Conservation (phyloP, 2,113 vertebrate genomes). For the Gnathonemus longibarbis region DNA sequence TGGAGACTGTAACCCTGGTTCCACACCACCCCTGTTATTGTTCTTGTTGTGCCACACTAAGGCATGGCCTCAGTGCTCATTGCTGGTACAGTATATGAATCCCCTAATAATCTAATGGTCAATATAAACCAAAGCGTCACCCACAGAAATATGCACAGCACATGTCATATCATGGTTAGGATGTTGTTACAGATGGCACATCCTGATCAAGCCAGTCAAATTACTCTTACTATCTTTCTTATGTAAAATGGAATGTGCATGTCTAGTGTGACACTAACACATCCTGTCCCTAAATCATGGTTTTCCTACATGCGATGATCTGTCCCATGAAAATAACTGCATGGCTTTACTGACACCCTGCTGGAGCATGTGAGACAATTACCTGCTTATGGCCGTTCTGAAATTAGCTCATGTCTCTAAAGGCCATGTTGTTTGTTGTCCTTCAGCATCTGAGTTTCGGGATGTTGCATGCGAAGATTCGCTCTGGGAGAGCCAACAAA, state of each 20-base stretch:
- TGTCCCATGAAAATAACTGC: neutral
- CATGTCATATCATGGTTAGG: neutral
- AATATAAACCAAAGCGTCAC: neutral
- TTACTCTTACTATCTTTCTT: neutral
- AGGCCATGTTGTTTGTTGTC: neutral
- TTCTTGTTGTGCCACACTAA: neutral
- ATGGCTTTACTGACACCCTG: neutral
- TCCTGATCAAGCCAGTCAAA: neutral
- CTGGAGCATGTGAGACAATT: neutral
- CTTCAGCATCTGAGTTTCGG: neutral
- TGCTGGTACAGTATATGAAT: neutral
- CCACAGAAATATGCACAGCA: neutral
- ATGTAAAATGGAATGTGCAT: neutral
- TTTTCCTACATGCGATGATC: neutral
- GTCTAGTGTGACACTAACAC: neutral
- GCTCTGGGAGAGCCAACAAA: neutral
- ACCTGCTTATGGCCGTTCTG: neutral
- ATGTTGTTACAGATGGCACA: neutral
- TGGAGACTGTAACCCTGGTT: neutral
- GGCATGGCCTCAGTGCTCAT: neutral
- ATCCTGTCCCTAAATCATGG: neutral
- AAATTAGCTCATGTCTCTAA: neutral
- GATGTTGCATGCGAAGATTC: neutral
- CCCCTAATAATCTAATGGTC: neutral
- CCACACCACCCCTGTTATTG: neutral